Conservation (phyloP, 2,888 invertebrate species). For the Hipparchia semele region DNA sequence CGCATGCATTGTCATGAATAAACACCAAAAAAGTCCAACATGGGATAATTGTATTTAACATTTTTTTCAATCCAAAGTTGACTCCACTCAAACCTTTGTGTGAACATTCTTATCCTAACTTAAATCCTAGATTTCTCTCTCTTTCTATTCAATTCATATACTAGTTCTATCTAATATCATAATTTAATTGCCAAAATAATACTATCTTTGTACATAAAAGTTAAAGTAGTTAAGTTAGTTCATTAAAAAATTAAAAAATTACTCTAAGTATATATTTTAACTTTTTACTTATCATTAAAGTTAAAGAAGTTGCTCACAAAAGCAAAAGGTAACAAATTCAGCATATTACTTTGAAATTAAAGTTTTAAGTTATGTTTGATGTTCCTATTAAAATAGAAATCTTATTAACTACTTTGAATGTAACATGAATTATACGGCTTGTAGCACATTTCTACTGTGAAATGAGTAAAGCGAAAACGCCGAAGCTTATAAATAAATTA, state of each 20-base stretch:
- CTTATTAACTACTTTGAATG: not conserved
- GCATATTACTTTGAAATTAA: conserved; percentile 3
- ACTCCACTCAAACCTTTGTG: conserved; percentile 19
- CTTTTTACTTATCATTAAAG: conserved; percentile 4
- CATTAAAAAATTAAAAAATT: not conserved
- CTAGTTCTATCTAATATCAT: conserved; percentile 27
- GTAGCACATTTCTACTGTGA: too few species aligned
- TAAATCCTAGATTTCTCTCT: conserved; percentile 35
- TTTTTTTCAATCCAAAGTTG: not conserved
- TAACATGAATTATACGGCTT: too few species aligned
- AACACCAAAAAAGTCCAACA: not conserved
- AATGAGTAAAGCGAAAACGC: too few species aligned
- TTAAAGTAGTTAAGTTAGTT: conserved; percentile 18
- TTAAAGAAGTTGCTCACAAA: too few species aligned
- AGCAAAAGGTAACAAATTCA: not conserved
- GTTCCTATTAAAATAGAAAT: conserved; percentile 12
- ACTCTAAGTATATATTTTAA: conserved; percentile 7
- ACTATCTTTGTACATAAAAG: conserved; percentile 31
- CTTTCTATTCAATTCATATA: conserved; percentile 25
- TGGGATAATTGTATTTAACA: not conserved
- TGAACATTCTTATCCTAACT: conserved; percentile 27
- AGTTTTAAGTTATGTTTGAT: conserved; percentile 1
- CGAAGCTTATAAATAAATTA: too few species aligned
- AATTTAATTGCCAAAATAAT: conserved; percentile 38
- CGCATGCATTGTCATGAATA: too few species aligned